Base-by-base conservation (phyloP, 2,888 invertebrate species). In the Brachyptera risi region DNA sequence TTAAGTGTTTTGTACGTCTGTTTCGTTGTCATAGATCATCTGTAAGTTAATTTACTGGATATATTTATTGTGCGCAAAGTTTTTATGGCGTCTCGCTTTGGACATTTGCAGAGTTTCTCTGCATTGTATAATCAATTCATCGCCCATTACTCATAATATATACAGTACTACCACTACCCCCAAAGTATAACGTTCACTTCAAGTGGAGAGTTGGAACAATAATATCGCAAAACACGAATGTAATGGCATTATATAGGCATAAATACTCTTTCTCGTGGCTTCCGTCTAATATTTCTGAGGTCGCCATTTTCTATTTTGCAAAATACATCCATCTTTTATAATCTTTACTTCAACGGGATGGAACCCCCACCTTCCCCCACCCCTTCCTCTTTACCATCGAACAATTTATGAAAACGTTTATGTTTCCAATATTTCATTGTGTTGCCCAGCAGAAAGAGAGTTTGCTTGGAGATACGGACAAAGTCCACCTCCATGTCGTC, bases 371-470 rank as follows among this genome's bases (percentile, higher is more conserved):
- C n/a, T n/a, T n/a, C n/a, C n/a, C n/a, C n/a, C n/a, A n/a, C n/a
- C n/a, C n/a, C n/a, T n/a, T n/a, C n/a, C 26, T 54, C 38, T 17
- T 26, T 27, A n/a, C n/a, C 24, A 24, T 23, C 40, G 49, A 42
- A 47, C 56, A 60, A 60, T 59, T 59, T 59, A 59, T 51, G 42
- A 59, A 54, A 59, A 42, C 51, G 54, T 54, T 59, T 24, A 11
- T 54, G 54, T 54, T 54, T 54, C 23, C 54, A 31, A 54, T 54
- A 54, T 54, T 54, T 54, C 54, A 54, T 35, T 35, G 35, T 15
- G 54, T n/a, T n/a, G n/a, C n/a, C n/a, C n/a, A 47, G 23, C 54
- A 54, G 54, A 54, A 54, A 54, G 54, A 54, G 54, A 54, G 31
- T 31, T 11, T 11, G n/a, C 50, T 27, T n/a, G 54, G 54, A 54